Conservation (phyloP, 2,113 vertebrate genomes). For the Elgaria multicarinata region DNA sequence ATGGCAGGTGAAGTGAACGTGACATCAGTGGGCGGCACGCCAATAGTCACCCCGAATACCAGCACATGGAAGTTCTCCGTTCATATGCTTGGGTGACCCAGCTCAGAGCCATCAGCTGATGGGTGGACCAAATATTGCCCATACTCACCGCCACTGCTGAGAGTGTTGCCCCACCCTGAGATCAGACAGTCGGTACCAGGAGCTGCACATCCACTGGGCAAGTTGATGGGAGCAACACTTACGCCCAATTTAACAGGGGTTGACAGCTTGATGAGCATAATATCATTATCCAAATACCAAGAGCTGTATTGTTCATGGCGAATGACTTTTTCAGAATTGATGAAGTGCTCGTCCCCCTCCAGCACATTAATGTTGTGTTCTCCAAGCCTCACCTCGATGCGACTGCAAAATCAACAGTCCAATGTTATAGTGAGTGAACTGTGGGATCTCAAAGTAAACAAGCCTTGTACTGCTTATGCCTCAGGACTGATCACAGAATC, state of each 20-base stretch:
- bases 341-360: constrained; percentile 35
- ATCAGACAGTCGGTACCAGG: constrained; percentile 72
- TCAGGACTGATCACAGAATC: not conserved
- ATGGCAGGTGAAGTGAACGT: not conserved
- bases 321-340: constrained; percentile 41
- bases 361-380: constrained; percentile 5
- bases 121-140: not conserved
- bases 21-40: not conserved
- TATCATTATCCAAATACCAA: constrained; percentile 78
- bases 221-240: constrained; percentile 67
- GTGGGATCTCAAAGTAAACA: not conserved
- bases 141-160: constrained; percentile 63
- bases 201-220: constrained; percentile 73
- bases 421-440: not conserved
- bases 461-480: not conserved
- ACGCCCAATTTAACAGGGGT: constrained; percentile 65
- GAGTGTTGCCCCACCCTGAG: constrained; percentile 80
- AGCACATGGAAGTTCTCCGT: not conserved
- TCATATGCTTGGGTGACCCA: not conserved
- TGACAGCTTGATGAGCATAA: constrained; percentile 86
- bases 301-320: constrained; percentile 57
- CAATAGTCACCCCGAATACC: not conserved
- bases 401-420: constrained; percentile 5
- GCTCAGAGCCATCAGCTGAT: not conserved
- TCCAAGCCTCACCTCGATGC: constrained; percentile 37